phyloP scores from a whole-genome alignment of 1,140 invertebrate species.

The Gryllus bimaculatus region DNA sequence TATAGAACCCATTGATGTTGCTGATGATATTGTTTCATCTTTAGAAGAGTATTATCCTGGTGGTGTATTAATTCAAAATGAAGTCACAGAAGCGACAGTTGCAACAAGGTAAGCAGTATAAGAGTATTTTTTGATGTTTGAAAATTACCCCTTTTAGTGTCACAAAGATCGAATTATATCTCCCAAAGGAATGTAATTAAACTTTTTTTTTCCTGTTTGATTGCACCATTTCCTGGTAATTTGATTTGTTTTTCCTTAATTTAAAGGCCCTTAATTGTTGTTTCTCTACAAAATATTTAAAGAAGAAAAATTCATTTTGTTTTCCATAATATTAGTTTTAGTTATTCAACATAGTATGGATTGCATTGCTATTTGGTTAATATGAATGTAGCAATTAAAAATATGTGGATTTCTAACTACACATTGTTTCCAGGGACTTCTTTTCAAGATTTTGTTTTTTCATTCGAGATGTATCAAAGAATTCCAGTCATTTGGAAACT shows the following conservation, averaged over 20 bases:
- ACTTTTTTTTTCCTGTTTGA: too few relatives aligned
- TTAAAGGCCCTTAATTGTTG: too few relatives aligned
- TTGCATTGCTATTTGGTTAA: not conserved
- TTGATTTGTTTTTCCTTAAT: too few relatives aligned
- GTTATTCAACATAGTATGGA: not conserved
- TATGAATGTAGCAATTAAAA: not conserved
- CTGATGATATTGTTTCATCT: constrained; percentile 47
- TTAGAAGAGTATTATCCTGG: constrained; percentile 42
- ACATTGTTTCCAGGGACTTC: constrained; percentile 35
- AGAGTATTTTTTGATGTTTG: too few relatives aligned
- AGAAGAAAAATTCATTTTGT: too few relatives aligned
- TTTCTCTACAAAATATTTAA: too few relatives aligned
- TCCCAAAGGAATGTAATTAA: too few relatives aligned
- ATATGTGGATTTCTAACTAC: not conserved
- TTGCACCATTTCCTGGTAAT: too few relatives aligned
- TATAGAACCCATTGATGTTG: constrained; percentile 35
- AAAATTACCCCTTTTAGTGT: too few relatives aligned
- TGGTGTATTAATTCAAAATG: constrained; percentile 32
- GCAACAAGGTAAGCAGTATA: constrained; percentile 28
- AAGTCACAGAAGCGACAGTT: constrained; percentile 37
- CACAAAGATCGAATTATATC: too few relatives aligned
- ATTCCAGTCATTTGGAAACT: constrained; percentile 35
- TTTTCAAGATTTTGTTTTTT: constrained; percentile 52
- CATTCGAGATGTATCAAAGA: constrained; percentile 44
- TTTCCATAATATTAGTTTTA: not conserved